Conservation (phyloP, 2,888 invertebrate species). For the Zygaena filipendulae region DNA sequence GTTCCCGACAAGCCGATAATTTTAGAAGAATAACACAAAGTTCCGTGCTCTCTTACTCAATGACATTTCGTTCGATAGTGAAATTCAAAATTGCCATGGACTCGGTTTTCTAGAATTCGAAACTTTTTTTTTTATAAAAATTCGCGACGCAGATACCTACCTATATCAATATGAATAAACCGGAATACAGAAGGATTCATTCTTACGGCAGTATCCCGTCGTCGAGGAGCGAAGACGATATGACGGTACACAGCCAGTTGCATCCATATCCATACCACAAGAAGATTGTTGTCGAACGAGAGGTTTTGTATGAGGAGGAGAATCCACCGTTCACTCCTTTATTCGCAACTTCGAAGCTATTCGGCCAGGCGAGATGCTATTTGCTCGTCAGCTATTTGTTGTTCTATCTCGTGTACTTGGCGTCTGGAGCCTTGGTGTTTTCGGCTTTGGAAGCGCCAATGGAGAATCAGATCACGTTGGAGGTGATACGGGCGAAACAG, state of each 20-base stretch:
- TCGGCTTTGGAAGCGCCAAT: slow-evolving; percentile 72
- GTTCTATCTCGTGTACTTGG: slow-evolving; percentile 72
- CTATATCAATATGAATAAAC: slow-evolving; percentile 35
- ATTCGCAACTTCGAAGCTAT: slow-evolving; percentile 45
- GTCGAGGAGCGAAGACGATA: slow-evolving; percentile 50
- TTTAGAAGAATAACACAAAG: too few relatives aligned
- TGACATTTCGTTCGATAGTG: too few relatives aligned
- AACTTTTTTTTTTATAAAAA: not conserved
- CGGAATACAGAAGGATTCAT: slow-evolving; percentile 40
- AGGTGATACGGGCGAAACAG: slow-evolving; percentile 59
- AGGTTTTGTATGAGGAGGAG: slow-evolving; percentile 54
- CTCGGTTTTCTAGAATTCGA: slow-evolving; percentile 6
- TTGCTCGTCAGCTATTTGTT: slow-evolving; percentile 63
- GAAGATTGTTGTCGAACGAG: slow-evolving; percentile 49
- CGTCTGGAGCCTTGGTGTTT: slow-evolving; percentile 75
- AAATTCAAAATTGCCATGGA: too few relatives aligned
- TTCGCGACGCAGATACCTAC: too few relatives aligned
- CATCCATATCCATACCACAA: slow-evolving; percentile 48
- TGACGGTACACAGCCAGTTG: slow-evolving; percentile 55
- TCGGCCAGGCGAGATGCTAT: slow-evolving; percentile 58
- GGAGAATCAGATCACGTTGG: slow-evolving; percentile 64
- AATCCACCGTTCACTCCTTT: slow-evolving; percentile 53
- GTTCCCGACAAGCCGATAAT: too few relatives aligned
- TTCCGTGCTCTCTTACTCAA: too few relatives aligned
- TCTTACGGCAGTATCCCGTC: slow-evolving; percentile 59